Evolutionary conservation across 2,113 vertebrate genomes (phyloP), one percentile per base, ranked within the genome.

Genomic region (Trachemys scripta): DNA sequence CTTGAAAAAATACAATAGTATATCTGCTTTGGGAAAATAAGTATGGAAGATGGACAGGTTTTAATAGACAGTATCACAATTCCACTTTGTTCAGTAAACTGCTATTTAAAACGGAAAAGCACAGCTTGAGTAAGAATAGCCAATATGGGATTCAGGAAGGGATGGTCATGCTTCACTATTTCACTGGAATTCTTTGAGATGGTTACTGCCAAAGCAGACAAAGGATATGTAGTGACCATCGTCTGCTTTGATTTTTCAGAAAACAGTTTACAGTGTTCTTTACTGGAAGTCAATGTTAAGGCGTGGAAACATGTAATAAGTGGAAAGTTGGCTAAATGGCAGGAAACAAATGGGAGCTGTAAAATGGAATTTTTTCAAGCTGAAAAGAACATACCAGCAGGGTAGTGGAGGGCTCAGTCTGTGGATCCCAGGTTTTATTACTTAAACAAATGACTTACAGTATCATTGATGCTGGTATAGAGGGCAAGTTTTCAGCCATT

Each of bases 301-400:
- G 83, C 27, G 31, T 95, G 87, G 90, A 97, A 92, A 92, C 93
- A 65, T 95, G 54, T 95, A 98, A 93, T 95, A 97, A 96, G 89
- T 96, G 96, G 97, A 98, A 98, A 97, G 92, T 97, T 98, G 97
- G 97, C 93, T 90, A 95, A 89, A 78, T 84, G 69, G 50, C 92
- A 94, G 97, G 97, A 98, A 98, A 97, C 75, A 97, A 98, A 96
- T 84, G 92, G 76, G 45, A 96, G 89, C 96, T 96, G 96, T 95
- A 96, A 98, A 98, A 90, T 1, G 6, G 88, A 96, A 95, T 82
- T 85, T 93, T 80, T 90, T 96, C 42, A 72, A 62, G 85, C 93
- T 98, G 95, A 91, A 97, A 98, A 97, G 84, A 83, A 79, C 84
- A 86, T 49, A 72, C 90, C 82, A 93, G 54, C 76, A 84, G 20